phyloP scores from a whole-genome alignment of 2,113 vertebrate genomes.

The Oncorhynchus keta region DNA sequence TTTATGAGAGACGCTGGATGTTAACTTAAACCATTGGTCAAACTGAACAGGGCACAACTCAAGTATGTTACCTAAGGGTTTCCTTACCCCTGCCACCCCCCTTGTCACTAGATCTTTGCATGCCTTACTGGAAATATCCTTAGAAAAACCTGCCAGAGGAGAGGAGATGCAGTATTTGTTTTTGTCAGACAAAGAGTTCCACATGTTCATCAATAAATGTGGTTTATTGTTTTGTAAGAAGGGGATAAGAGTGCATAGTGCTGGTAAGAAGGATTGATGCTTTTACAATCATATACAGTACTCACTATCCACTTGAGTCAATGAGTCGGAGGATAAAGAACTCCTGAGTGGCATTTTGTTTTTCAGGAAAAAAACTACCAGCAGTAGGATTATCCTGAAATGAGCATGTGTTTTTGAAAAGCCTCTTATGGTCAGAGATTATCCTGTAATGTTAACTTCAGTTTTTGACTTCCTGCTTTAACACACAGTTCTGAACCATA shows the following conservation, averaged over 20 bases:
- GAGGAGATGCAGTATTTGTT: no score
- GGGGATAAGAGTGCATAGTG: no score
- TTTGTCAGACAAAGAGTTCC: no score
- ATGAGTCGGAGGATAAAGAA: background rate
- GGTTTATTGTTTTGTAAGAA: no score
- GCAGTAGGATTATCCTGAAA: conserved; percentile 35
- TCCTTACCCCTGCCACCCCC: no score
- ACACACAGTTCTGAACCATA: conserved; percentile 13
- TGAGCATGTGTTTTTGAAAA: conserved; percentile 47
- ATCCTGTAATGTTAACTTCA: conserved; percentile 40
- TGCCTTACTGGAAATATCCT: no score
- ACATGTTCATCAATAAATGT: no score
- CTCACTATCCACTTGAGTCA: background rate
- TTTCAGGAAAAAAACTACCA: conserved; percentile 6
- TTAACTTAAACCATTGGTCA: background rate
- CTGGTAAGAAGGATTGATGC: no score
- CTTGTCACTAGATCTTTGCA: no score
- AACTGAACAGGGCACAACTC: background rate
- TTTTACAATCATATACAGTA: no score
- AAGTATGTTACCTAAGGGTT: background rate
- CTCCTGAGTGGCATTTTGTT: conserved; percentile 10
- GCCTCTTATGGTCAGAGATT: conserved; percentile 39
- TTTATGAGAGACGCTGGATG: conserved; percentile 11
- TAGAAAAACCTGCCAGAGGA: no score
- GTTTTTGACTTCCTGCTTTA: conserved; percentile 25